Percentiles rank a stretch among this genome's conserved stretches.
These are phyloP conservation scores for Bathynomus jamesi DNA, from an alignment of 1,140 invertebrate species.

Conservation along the genomic window DNA sequence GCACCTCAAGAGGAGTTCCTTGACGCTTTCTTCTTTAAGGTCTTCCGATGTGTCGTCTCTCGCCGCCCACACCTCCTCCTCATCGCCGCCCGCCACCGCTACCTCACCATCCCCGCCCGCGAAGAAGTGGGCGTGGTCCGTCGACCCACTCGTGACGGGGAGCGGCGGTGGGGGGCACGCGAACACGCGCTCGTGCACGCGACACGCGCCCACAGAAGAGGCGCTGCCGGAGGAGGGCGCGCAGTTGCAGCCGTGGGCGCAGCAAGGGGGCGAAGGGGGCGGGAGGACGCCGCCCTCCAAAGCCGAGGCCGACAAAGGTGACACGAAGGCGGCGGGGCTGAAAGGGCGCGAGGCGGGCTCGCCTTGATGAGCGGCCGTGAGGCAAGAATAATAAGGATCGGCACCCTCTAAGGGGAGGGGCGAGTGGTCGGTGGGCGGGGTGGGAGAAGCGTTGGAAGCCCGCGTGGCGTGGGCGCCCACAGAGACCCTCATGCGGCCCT, in stretches of 20 bases:
- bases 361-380: conserved; percentile 12
- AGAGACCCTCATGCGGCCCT: conserved; percentile 3
- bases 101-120: conserved; percentile 42
- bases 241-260: conserved; percentile 23
- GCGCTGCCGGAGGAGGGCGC: conserved; percentile 19
- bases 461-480: conserved; percentile 11
- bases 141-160: conserved; percentile 24
- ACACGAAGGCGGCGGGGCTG: conserved; percentile 16
- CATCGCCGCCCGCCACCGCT: conserved; percentile 30
- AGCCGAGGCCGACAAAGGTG: conserved; percentile 20
- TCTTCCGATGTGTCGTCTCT: conserved; percentile 16
- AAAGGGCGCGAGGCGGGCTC: conserved; percentile 5
- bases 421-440: conserved; percentile 18
- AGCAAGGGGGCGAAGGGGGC: conserved; percentile 38
- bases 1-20: conserved; percentile 17
- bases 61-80: conserved; percentile 13
- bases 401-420: not conserved
- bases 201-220: conserved; percentile 25
- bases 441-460: conserved; percentile 24
- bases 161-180: conserved; percentile 26
- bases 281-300: conserved; percentile 39
- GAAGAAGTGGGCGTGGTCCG: conserved; percentile 39
- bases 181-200: conserved; percentile 28
- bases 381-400: conserved; percentile 17
- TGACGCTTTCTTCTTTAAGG: conserved; percentile 16